A percentile compares a stretch with the other conserved stretches of the same genome.
phyloP scores from a whole-genome alignment of 2,888 invertebrate genomes.

The Pristionchus mayeri region DNA sequence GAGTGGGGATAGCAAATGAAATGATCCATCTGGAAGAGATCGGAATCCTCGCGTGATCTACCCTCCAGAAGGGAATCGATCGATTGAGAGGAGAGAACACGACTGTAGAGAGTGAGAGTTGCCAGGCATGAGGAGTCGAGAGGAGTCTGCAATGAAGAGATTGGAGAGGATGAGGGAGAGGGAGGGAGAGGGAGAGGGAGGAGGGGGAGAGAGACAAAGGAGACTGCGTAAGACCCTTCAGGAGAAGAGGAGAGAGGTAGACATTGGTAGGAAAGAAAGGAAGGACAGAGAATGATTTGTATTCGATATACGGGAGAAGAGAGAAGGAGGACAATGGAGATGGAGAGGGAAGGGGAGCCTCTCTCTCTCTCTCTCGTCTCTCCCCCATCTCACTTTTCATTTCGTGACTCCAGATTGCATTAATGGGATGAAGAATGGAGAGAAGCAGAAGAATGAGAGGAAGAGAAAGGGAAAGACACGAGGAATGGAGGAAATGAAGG shows the following conservation, averaged over 20 bases:
- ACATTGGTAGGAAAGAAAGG: background rate
- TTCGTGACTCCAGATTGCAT: conserved; percentile 42
- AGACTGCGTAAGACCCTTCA: background rate
- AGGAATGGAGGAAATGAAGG: conserved; percentile 20
- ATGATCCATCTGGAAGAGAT: conserved; percentile 9
- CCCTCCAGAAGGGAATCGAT: background rate
- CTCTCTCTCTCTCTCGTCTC: background rate
- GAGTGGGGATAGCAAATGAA: conserved; percentile 14
- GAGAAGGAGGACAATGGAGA: conserved; percentile 8
- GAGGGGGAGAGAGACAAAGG: background rate
- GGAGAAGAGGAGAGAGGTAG: conserved; percentile 1
- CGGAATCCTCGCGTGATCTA: background rate
- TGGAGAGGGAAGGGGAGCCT: background rate
- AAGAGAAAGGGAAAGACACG: conserved; percentile 49
- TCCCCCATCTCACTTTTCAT: conserved; percentile 33
- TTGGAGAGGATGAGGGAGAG: background rate
- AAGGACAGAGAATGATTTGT: conserved; percentile 13
- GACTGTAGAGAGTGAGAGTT: conserved; percentile 49
- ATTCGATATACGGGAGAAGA: conserved; percentile 8
- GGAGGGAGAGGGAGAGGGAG: background rate
- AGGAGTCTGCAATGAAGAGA: background rate
- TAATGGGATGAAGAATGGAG: conserved; percentile 32
- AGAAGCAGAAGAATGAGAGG: conserved; percentile 40
- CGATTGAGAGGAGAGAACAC: conserved; percentile 24
- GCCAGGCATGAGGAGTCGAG: background rate